Base-by-base conservation (phyloP, 2,888 invertebrate genomes). In the Molanna angustata region DNA sequence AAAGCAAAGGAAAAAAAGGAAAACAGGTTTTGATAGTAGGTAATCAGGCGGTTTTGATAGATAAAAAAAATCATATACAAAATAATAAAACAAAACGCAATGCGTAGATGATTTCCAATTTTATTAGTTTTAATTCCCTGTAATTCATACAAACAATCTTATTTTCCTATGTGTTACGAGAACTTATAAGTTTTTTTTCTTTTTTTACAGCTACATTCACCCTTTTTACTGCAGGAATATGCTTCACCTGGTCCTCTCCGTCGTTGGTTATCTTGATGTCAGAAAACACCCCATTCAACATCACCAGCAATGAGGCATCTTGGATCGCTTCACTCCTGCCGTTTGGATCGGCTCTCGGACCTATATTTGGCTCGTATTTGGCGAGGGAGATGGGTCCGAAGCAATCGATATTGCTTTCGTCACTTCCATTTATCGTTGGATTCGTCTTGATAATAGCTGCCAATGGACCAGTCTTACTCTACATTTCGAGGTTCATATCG, bases 161-260 rank as follows among this genome's bases (percentile, higher is more conserved):
- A n/a, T n/a, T n/a, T n/a, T n/a, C n/a, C n/a, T n/a, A n/a, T n/a
- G n/a, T n/a, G n/a, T n/a, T n/a, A n/a, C n/a, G n/a, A n/a, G n/a
- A n/a, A n/a, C n/a, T n/a, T n/a, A n/a, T n/a, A n/a, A n/a, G n/a
- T n/a, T 31, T 40, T 47, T 41, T 45, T 49, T 33, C 40, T 44
- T 43, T 53, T 4, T 46, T 57, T 57, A 18, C 45, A 61, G 61
- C 56, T 17, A 51, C 55, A 11, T 27, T 61, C 16, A 46, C 52
- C n/a, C 42, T 54, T 11, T 54, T 61, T 35, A 48, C 46, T 6
- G 47, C 66, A 3, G 71, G 71, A 6, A 63, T 67, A 3, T 69
- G 69, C 56, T 68, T 71, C 50, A 69, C 69, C 7, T 71, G 71
- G 71, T 69, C 70, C 4, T 71, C 71, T 11, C 70, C 71, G 27